phyloP scores from a whole-genome alignment of 2,888 invertebrate species.

The Chelonus formosanus region DNA sequence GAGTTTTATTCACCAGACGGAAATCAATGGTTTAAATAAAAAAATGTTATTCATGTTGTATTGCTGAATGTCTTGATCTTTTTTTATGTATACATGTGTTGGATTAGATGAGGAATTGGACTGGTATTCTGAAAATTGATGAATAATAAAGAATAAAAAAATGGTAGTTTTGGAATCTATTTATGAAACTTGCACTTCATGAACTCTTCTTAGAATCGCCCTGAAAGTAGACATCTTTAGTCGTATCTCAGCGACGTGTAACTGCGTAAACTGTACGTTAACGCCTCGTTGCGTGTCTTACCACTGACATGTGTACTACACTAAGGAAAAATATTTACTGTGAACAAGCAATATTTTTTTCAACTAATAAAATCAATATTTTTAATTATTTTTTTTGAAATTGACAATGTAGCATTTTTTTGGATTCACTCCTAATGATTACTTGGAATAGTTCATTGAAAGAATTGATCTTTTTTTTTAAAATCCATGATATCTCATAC shows the following conservation, averaged over 20 bases:
- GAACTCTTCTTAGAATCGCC: slow-evolving; percentile 25
- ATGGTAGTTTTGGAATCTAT: slow-evolving; percentile 12
- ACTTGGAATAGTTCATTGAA: too few species aligned
- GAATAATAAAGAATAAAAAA: background rate
- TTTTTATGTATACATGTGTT: too few species aligned
- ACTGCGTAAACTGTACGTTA: slow-evolving; percentile 56
- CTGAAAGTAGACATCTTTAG: slow-evolving; percentile 33
- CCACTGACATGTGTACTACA: slow-evolving; percentile 33
- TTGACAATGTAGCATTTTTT: too few species aligned
- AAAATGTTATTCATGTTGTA: background rate
- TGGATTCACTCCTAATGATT: too few species aligned
- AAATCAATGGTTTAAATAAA: slow-evolving; percentile 31
- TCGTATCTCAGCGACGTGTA: slow-evolving; percentile 52
- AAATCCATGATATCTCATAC: too few species aligned
- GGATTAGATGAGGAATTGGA: too few species aligned
- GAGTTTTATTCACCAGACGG: slow-evolving; percentile 18
- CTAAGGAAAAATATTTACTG: background rate
- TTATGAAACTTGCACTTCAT: slow-evolving; percentile 8
- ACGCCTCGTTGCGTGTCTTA: slow-evolving; percentile 47
- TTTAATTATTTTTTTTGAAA: too few species aligned
- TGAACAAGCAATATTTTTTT: background rate
- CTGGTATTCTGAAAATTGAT: too few species aligned
- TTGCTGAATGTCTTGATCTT: too few species aligned
- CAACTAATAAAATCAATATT: too few species aligned
- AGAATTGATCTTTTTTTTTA: too few species aligned